Evolutionary conservation across 2,888 invertebrate genomes (phyloP), one percentile per base, ranked within the genome.

Genomic region (Volucella inanis): DNA sequence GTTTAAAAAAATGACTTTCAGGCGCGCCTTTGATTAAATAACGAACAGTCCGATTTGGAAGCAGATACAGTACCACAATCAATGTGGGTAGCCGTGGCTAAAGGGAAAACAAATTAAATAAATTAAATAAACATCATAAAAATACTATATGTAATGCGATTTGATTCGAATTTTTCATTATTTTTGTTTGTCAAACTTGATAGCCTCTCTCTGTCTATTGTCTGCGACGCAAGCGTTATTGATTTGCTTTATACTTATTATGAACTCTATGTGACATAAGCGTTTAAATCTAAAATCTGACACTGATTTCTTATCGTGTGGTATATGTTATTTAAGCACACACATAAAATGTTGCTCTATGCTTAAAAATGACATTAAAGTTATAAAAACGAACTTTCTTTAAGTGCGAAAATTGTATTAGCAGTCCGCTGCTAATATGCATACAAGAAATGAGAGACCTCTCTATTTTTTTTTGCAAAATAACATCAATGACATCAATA

Each of bases 291-390:
- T 14, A n/a, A 49, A 15, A 14, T 14, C 49, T 8, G 14, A 49
- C 49, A 14, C n/a, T n/a, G 49, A 49, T n/a, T 49, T 49, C 49
- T n/a, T 49, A 49, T 49, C 49, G n/a, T 49, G 14, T n/a, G 49
- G 14, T 49, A 49, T 49, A 49, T 15, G 49, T 14, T 8, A n/a
- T 14, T 49, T 49, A 14, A 49, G 8, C 49, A 49, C 14, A 49
- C 49, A 49, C 14, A 49, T 8, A 14, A 8, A 11, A 49, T 49
- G 49, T 49, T 8, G 8, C 4, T 9, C 3, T 49, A 15, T 49
- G 12, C 8, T 4, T 2, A n/a, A 49, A n/a, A 49, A 49, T 49
- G 1, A 14, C n/a, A 49, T 49, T 49, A 49, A 49, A 49, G n/a
- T 49, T 31, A 31, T 31, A 31, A 31, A 31, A 6, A 31, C 31